phyloP scores from a whole-genome alignment of 2,888 invertebrate species.

The Drosophila maculinotata region DNA sequence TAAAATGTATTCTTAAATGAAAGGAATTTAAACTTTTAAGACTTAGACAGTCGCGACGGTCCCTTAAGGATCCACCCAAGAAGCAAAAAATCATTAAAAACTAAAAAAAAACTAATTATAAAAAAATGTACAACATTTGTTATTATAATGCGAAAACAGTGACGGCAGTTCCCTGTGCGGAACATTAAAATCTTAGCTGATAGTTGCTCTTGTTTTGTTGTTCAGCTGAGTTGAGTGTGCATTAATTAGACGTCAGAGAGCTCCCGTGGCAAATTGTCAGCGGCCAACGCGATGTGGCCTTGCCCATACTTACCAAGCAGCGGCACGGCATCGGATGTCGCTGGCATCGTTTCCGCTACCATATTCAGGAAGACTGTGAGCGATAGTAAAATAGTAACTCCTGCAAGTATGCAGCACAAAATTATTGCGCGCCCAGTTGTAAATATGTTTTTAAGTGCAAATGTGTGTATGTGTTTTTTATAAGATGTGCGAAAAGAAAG shows the following conservation, averaged over 20 bases:
- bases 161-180: conserved; percentile 54
- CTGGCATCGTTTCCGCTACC: conserved; percentile 99
- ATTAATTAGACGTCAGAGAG: conserved; percentile 33
- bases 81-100: conserved; percentile 12
- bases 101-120: not conserved
- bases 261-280: conserved; percentile 11
- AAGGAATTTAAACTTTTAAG: no score
- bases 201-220: conserved; percentile 39
- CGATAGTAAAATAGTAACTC: conserved; percentile 98
- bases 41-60: no score
- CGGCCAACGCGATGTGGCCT: conserved; percentile 22
- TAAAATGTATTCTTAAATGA: no score
- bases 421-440: conserved; percentile 18
- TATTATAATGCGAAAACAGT: conserved; percentile 26
- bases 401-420: conserved; percentile 86
- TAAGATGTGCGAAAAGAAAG: not conserved
- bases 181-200: conserved; percentile 62
- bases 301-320: conserved; percentile 88
- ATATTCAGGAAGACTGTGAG: conserved; percentile 99
- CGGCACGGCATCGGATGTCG: conserved; percentile 97
- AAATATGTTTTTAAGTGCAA: conserved; percentile 2
- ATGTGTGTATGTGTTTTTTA: conserved; percentile 4
- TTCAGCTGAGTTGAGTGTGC: conserved; percentile 47
- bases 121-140: conserved; percentile 8
- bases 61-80: no score